Base-by-base conservation (phyloP, 1,140 invertebrate species). In the Solenopsis fugax region DNA sequence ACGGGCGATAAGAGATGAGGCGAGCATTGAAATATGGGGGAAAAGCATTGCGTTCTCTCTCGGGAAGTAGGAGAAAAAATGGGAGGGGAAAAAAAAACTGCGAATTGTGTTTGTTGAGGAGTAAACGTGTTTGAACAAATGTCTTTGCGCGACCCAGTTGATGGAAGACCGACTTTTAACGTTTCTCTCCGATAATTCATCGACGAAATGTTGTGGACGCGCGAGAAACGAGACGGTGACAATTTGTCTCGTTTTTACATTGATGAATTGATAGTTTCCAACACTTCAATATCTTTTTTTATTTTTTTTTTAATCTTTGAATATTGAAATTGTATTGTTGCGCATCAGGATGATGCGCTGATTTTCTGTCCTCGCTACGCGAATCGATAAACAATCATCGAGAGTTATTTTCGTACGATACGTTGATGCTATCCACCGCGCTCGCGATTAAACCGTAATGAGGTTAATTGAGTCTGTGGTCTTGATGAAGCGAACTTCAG, bases 381-480 rank as follows among this genome's bases (percentile, higher is more conserved):
- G 50, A 82, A 48, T 16, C 18, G 67, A 82, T 48, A 58, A 48
- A 34, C 24, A 82, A 34, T 82, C 12, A 29, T 64, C 24, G 41
- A 60, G 64, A 58, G 24, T 60, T 82, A 82, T 82, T 73, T 73
- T 73, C 4, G 54, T 21, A 24, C 18, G 18, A 73, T 34, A 24
- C 16, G 9, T 48, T 48, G 67, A 34, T 13, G 29, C 29, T 34
- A 37, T 18, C 45, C 24, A 16, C 71, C 34, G 2, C 50, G 18
- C 29, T 71, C 34, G 37, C 29, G 69, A 73, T 82, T 48, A 82
- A 60, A 48, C 50, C 21, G 41, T 82, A 73, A 82, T 82, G 73
- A 82, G 80, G 54, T 73, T 73, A 82, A 82, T 82, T 82, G 80
- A 60, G 67, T 81, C 52, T 58, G 24, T 58, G 24, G 21, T 58